Conservation (phyloP, 2,113 vertebrate genomes). For the Nerophis lumbriciformis region DNA sequence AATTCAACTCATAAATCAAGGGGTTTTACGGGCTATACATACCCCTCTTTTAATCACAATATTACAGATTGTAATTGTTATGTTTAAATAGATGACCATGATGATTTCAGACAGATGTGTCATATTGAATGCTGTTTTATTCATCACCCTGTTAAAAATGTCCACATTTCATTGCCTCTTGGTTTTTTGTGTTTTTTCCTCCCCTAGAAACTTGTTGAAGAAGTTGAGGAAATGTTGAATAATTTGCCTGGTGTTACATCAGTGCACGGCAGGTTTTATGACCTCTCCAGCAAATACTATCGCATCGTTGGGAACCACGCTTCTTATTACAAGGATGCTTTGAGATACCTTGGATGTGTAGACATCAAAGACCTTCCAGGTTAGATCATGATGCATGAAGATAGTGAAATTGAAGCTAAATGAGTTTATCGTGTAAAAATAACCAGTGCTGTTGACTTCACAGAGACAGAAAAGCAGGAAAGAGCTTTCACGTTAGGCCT, state of each 20-base stretch:
- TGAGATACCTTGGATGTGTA: conserved; percentile 92
- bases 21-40: no score
- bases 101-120: not conserved
- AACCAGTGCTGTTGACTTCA: not conserved
- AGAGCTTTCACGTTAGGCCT: conserved; percentile 92
- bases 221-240: conserved; percentile 89
- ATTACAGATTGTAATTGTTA: no score
- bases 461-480: conserved; percentile 94
- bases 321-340: conserved; percentile 90
- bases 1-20: no score
- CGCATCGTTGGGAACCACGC: conserved; percentile 93
- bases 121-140: no score
- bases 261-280: conserved; percentile 93
- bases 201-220: conserved; percentile 87
- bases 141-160: not conserved
- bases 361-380: conserved; percentile 89
- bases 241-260: conserved; percentile 88
- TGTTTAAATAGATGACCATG: not conserved
- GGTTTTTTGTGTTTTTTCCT: not conserved
- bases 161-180: not conserved
- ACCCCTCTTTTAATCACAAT: no score
- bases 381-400: conserved; percentile 36
- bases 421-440: not conserved
- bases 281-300: conserved; percentile 97
- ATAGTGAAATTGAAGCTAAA: not conserved